A percentile compares a stretch with the other conserved stretches of the same genome.
These are phyloP conservation scores for Drosophila incognita DNA, from an alignment of 2,888 invertebrate species.

Conservation along the genomic window DNA sequence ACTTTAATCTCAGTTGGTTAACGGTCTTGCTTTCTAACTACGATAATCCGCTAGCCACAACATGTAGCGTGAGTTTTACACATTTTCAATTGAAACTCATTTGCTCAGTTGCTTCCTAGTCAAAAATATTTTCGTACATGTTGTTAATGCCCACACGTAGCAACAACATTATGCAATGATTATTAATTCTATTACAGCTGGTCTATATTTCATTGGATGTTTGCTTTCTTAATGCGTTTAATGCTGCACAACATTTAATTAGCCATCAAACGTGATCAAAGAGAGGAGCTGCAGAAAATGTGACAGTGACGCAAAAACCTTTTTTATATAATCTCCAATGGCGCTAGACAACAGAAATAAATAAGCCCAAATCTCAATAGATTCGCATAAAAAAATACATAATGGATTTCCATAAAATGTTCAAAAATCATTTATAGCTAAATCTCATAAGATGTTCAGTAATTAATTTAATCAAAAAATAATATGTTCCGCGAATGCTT, in stretches of 20 bases:
- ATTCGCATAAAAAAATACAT: conserved; percentile 7
- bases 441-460: conserved; percentile 12
- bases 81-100: conserved; percentile 24
- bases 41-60: conserved; percentile 24
- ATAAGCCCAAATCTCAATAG: conserved; percentile 4
- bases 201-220: conserved; percentile 22
- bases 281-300: conserved; percentile 26
- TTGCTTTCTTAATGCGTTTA: conserved; percentile 39
- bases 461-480: conserved; percentile 14
- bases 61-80: conserved; percentile 55
- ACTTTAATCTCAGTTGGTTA: conserved; percentile 16
- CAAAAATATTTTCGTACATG: conserved; percentile 13
- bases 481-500: conserved; percentile 12
- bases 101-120: conserved; percentile 64
- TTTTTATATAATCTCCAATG: conserved; percentile 53
- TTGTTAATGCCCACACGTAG: conserved; percentile 47
- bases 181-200: conserved; percentile 42
- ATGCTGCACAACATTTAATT: conserved; percentile 56
- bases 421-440: conserved; percentile 11
- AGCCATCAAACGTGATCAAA: conserved; percentile 62
- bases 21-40: conserved; percentile 58
- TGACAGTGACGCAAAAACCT: conserved; percentile 23
- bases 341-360: not conserved
- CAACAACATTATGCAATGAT: conserved; percentile 58
- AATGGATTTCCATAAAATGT: conserved; percentile 15